These are phyloP conservation scores for Datnioides undecimradiatus DNA, from an alignment of 2,113 vertebrate genomes.

Conservation along the genomic window DNA sequence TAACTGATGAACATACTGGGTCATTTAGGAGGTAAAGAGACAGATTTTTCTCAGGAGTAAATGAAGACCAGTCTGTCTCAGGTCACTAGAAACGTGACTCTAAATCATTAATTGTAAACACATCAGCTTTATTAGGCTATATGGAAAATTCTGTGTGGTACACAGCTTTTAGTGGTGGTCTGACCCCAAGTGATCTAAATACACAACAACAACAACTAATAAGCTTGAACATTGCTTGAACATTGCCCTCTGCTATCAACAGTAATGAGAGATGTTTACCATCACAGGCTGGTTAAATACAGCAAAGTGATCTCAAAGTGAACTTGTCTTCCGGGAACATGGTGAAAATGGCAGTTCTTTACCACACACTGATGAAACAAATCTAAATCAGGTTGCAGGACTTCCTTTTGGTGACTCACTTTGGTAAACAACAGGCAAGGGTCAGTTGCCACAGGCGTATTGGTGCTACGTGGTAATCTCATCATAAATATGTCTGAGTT, in stretches of 20 bases:
- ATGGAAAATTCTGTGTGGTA: background rate
- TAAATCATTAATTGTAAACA: background rate
- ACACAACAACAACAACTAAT: background rate
- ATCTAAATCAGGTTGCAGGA: slow-evolving; percentile 17
- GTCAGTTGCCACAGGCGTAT: slow-evolving; percentile 26
- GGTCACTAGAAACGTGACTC: background rate
- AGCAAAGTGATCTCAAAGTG: slow-evolving; percentile 7
- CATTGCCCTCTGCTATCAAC: background rate
- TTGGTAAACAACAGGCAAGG: slow-evolving; percentile 24
- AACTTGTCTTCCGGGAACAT: background rate
- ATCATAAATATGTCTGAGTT: slow-evolving; percentile 42
- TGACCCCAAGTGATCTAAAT: background rate
- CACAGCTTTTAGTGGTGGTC: background rate
- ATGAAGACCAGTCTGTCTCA: background rate
- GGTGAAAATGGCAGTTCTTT: background rate
- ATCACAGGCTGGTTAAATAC: background rate
- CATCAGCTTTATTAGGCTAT: too few relatives aligned
- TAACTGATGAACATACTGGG: too few relatives aligned
- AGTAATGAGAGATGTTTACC: background rate
- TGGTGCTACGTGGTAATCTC: slow-evolving; percentile 20
- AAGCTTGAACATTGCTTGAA: background rate
- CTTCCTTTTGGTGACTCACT: slow-evolving; percentile 9
- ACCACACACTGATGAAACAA: background rate
- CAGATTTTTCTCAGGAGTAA: background rate
- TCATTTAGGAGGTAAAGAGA: background rate